Evolutionary conservation across 2,113 vertebrate genomes (phyloP), one percentile per base, ranked within the genome.

Genomic region (Poicephalus meyeri): DNA sequence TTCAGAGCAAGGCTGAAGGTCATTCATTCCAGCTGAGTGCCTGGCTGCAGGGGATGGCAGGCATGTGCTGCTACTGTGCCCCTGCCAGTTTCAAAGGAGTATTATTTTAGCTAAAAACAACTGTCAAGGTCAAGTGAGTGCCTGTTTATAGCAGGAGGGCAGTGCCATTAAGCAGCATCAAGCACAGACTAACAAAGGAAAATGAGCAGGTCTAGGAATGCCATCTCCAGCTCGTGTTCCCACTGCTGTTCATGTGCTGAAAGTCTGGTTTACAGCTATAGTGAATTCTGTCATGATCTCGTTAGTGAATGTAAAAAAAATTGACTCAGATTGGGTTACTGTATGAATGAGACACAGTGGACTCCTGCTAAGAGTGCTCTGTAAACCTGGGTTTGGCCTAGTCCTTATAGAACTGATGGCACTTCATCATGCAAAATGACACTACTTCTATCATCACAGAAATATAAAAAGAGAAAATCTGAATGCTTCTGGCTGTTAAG

Each of bases 91-190:
- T 84, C 78, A 52, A 58, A 89, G 85, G 74, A 88, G 69, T 83
- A 86, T 60, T 93, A 70, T 39, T 96, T 88, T 65, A 72, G 64
- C 86, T 52, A 91, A 88, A 88, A 94, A 66, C 68, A 71, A 12
- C 61, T 56, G 83, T 92, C 88, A 95, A 95, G 89, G 80, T 95
- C 96, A 95, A 91, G 82, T 95, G 88, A 84, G 71, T 92, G 80
- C 80, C 23, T 31, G 68, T 13, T 42, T 96, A 96, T 93, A 96
- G 88, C 68, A 91, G 70, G 63, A 44, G 61, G 60, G 44, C 85
- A 39, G 33, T 42, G 50, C 78, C 66, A 16, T 25, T 63, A 66
- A 63, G 58, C 65, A 85, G 52, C 4, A 2, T 61, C 35, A 33
- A 53, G 89, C 42, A 74, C 83, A 49, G 16, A 52, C 39, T 87